Percentiles rank a stretch among this genome's conserved stretches.
Conservation (phyloP, 2,113 vertebrate genomes). For the Nipponia nippon region DNA sequence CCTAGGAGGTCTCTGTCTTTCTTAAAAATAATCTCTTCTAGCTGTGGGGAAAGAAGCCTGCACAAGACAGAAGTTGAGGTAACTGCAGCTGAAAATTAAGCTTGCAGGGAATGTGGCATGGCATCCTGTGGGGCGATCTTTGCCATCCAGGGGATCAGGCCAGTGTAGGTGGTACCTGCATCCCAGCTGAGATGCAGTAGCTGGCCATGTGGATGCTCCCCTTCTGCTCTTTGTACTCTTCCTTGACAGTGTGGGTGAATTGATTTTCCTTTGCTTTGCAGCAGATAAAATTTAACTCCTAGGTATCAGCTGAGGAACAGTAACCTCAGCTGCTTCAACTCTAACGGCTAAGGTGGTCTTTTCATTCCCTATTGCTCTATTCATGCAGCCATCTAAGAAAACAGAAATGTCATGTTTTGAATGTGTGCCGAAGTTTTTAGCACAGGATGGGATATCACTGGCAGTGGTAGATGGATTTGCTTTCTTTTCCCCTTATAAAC, state of each 20-base stretch:
- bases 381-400: not conserved
- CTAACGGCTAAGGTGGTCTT: not conserved
- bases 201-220: not conserved
- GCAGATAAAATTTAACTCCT: not conserved
- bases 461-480: not conserved
- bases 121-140: not conserved
- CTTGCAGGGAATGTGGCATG: not conserved
- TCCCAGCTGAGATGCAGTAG: not conserved
- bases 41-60: not conserved
- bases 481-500: not conserved
- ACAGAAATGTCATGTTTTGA: not conserved
- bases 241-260: not conserved
- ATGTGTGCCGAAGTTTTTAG: not conserved
- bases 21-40: not conserved
- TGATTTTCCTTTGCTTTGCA: not conserved
- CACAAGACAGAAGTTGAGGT: not conserved
- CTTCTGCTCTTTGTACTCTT: not conserved
- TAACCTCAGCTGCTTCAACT: not conserved
- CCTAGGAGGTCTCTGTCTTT: not conserved
- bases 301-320: not conserved
- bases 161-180: not conserved
- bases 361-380: not conserved
- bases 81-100: not conserved
- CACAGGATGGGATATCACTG: not conserved
- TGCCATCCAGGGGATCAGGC: not conserved